Evolutionary conservation across 1,140 invertebrate genomes (phyloP).

Genomic region (Diuraphis noxia): DNA sequence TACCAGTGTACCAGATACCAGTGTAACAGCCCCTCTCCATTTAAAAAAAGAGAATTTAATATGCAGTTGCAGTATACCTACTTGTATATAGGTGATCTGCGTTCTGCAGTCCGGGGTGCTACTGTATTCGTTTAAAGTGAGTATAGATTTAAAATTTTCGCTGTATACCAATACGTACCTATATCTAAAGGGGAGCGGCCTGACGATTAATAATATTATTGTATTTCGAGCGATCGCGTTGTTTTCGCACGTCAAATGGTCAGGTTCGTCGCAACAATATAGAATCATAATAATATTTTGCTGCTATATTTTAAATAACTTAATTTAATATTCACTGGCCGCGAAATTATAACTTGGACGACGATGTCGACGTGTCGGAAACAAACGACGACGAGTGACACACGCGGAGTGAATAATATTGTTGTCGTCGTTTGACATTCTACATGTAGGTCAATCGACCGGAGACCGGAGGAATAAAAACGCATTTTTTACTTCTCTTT

Average conservation of each 20-base stretch:
- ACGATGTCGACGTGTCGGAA: neutral
- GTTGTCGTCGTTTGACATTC: neutral
- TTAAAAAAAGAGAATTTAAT: too few relatives aligned
- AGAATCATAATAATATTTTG: neutral
- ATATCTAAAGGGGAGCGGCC: too few relatives aligned
- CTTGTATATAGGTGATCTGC: too few relatives aligned
- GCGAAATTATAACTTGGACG: neutral
- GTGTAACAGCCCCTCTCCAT: too few relatives aligned
- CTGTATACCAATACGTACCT: neutral
- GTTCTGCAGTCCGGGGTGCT: too few relatives aligned
- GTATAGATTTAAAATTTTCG: neutral
- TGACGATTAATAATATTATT: neutral
- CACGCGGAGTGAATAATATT: neutral
- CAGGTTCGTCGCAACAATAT: neutral
- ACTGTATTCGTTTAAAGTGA: neutral
- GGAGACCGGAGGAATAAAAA: neutral
- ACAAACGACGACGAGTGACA: conserved; percentile 1
- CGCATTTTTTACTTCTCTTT: neutral
- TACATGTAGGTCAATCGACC: conserved; percentile 5
- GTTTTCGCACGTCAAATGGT: neutral
- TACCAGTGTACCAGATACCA: too few relatives aligned
- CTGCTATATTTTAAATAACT: neutral
- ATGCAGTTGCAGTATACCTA: too few relatives aligned
- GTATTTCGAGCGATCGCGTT: neutral
- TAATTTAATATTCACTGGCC: neutral